Percentiles rank a stretch among this genome's conserved stretches.
phyloP scores from a whole-genome alignment of 2,797 vertebrate species.

The Pangasius sanitwongsei region DNA sequence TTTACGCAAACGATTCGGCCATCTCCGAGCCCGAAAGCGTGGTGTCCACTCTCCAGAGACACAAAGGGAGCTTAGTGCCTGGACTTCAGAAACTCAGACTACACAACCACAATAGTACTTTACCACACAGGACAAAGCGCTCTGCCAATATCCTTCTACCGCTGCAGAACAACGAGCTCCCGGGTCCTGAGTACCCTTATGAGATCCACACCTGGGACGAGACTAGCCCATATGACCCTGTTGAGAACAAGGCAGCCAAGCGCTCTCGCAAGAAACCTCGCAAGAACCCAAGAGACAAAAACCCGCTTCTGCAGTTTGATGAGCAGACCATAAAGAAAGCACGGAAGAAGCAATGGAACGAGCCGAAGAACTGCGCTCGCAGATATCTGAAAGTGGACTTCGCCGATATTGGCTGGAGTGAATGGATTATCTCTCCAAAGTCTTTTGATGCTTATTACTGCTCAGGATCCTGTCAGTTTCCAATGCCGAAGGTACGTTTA shows the following conservation, averaged over 20 bases:
- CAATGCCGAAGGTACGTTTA: conserved; percentile 90
- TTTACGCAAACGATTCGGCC: conserved; percentile 92
- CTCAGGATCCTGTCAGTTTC: conserved; percentile 95
- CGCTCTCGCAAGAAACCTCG: conserved; percentile 85
- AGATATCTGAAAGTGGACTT: conserved; percentile 97
- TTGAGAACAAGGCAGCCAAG: conserved; percentile 79
- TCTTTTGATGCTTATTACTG: conserved; percentile 97
- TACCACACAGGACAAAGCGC: conserved; percentile 73
- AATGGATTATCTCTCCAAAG: conserved; percentile 99
- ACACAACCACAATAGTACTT: conserved; percentile 63
- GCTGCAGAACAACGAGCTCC: conserved; percentile 93
- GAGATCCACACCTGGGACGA: conserved; percentile 81
- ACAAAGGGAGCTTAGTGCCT: conserved; percentile 59
- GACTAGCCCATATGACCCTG: conserved; percentile 78
- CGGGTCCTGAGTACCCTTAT: conserved; percentile 85
- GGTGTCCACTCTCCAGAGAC: conserved; percentile 83
- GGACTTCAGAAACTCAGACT: conserved; percentile 61
- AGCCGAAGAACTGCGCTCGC: conserved; percentile 86
- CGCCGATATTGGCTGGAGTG: conserved; percentile 97
- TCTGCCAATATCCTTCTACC: conserved; percentile 80
- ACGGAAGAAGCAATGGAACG: conserved; percentile 91
- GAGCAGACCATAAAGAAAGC: conserved; percentile 94
- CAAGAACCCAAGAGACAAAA: conserved; percentile 83
- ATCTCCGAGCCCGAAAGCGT: conserved; percentile 90
- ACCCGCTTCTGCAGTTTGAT: conserved; percentile 90